Evolutionary conservation across 2,888 invertebrate genomes (phyloP).

Genomic region (Dioctria rufipes): DNA sequence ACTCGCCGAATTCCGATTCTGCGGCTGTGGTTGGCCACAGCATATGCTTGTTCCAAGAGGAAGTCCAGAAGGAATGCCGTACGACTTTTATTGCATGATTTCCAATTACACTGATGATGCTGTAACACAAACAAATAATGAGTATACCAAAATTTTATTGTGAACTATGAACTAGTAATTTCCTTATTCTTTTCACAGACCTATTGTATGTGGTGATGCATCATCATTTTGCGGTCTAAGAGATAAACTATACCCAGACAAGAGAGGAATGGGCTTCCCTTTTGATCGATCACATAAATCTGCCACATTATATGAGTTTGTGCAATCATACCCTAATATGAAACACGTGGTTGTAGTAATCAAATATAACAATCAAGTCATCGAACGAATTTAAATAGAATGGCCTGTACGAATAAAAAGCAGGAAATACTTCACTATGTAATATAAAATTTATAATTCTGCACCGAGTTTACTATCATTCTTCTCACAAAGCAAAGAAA

Average conservation of each 20-base stretch:
- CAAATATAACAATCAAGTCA: constrained; percentile 72
- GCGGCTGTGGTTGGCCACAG: constrained; percentile 92
- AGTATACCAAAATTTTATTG: constrained; percentile 38
- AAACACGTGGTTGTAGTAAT: constrained; percentile 77
- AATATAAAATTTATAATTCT: no score
- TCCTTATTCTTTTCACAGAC: constrained; percentile 55
- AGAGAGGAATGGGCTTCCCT: constrained; percentile 77
- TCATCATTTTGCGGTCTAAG: constrained; percentile 81
- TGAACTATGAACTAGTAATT: no score
- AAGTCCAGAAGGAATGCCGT: constrained; percentile 76
- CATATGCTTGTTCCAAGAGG: constrained; percentile 86
- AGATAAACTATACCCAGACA: constrained; percentile 79
- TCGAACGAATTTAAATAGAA: constrained; percentile 25
- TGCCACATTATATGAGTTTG: constrained; percentile 76
- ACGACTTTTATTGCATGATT: constrained; percentile 84
- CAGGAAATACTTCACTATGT: no score
- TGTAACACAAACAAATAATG: constrained; percentile 64
- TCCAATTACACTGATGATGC: constrained; percentile 80
- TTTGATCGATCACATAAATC: constrained; percentile 71
- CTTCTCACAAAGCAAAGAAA: no score
- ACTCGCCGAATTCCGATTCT: constrained; percentile 80
- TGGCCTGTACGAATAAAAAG: background rate
- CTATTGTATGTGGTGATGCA: constrained; percentile 75
- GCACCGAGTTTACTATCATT: no score
- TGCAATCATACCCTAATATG: constrained; percentile 81